Evolutionary conservation across 1,140 invertebrate genomes (phyloP).

Genomic region (Pentalonia nigronervosa): DNA sequence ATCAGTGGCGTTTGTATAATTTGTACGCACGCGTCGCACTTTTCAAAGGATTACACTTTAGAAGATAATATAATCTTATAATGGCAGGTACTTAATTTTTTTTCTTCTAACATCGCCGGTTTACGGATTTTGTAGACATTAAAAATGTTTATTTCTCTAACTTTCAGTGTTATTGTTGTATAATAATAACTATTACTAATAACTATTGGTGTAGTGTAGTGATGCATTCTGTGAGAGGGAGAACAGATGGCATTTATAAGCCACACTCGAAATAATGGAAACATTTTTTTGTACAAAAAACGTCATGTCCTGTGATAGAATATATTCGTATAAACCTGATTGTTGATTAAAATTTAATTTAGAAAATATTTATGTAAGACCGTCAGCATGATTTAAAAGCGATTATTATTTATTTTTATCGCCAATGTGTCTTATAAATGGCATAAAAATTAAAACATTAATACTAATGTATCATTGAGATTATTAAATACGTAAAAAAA

Average conservation of each 20-base stretch:
- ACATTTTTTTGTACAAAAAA: background rate
- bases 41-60: background rate
- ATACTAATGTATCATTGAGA: too few relatives aligned
- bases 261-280: background rate
- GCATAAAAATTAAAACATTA: too few relatives aligned
- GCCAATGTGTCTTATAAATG: too few relatives aligned
- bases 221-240: background rate
- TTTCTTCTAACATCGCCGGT: background rate
- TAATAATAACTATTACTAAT: too few relatives aligned
- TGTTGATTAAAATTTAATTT: too few relatives aligned
- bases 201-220: background rate
- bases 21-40: background rate
- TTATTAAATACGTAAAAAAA: too few relatives aligned
- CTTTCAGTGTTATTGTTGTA: background rate
- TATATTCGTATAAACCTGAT: background rate
- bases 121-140: background rate
- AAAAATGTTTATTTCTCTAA: background rate
- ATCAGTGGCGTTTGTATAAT: background rate
- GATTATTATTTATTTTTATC: too few relatives aligned
- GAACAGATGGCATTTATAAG: background rate
- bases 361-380: too few relatives aligned
- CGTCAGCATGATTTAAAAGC: too few relatives aligned
- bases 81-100: background rate
- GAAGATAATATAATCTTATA: background rate
- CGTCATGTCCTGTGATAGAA: background rate